Evolutionary conservation across 2,888 invertebrate genomes (phyloP), one percentile per base, ranked within the genome.

Genomic region (Callinectes sapidus): DNA sequence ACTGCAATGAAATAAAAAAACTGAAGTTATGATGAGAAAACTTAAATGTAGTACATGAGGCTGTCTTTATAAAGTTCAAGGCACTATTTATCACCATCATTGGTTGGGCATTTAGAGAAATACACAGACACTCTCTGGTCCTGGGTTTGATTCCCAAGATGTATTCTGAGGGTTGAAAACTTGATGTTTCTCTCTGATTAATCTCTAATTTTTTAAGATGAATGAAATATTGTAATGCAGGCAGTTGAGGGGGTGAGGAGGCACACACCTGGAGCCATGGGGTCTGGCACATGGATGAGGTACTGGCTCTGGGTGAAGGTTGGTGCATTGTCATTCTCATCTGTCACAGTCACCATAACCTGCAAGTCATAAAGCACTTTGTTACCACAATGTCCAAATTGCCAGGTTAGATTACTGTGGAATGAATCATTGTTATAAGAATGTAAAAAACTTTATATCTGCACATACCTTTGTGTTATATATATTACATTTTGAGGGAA

Each of bases 211-310:
- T 2, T 71, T 71, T 18, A 35, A 32, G 81, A 81, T 32, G 32
- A 35, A 81, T 71, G 71, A 71, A n/a, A 71, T 10, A 1, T 71
- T 28, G 28, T 23, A 71, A 6, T 71, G n/a, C 35, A 32, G 35
- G 81, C 16, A 32, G 1, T 35, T 35, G 35, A 81, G 14, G 35
- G 35, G 16, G 35, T 32, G 32, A 18, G 35, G 16, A 81, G 81
- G 18, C 81, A 90, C 95, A 95, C 97, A 95, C 98, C 98, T 91
- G 97, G 96, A 94, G 97, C 96, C 0, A 98, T 98, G 55, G 97
- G 97, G 95, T 98, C 98, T 0, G 98, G 97, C 92, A 99, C 97
- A 95, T 97, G 97, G 32, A 98, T 97, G 95, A 97, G 97, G 95
- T 98, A 98, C 94, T 97, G 97, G 1, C 97, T 96, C 93, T 97